Base-by-base conservation (phyloP, 1,140 invertebrate genomes). In the Eueides isabella region DNA sequence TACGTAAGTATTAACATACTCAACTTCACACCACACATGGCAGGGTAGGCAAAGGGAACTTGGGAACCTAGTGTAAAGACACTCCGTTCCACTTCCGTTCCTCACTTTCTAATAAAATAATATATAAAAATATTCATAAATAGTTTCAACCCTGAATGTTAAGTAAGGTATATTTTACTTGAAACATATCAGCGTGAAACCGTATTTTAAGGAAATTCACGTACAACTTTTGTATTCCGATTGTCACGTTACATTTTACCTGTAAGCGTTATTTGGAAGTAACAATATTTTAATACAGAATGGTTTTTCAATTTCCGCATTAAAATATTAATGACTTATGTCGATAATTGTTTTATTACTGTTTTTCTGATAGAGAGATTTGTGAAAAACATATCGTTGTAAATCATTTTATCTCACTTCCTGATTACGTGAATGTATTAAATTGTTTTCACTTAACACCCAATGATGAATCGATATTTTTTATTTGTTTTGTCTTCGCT, bases 201-300 rank as follows among this genome's bases (percentile, higher is more conserved):
- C 67, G 80, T 85, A 85, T 84, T 83, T 88, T 81, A 84, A 72
- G 80, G 77, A 85, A 87, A 85, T 84, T 83, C 80, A 55, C 66
- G 80, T 82, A 86, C 85, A 86, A 83, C 74, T 86, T 81, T 80
- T 77, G 19, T 67, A 76, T 77, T 80, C 76, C 64, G 75, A 77
- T 74, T 83, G 78, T 84, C 81, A 80, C 48, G 7, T 55, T 26
- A 26, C 48, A 1, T 26, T 55, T 26, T 14, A 55, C 48, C 48
- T 55, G 48, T 26, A 26, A 55, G 48, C 48, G 23, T 55, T 19
- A 55, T 55, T 55, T 55, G 23, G 23, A 55, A 26, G 3, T 9
- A 44, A n/a, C 7, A 44, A 23, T 48, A 48, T 48, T 48, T 44
- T 44, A 5, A 6, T n/a, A 44, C n/a, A 14, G 6, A 9, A 44